A percentile compares a stretch with the other conserved stretches of the same genome.
phyloP scores from a whole-genome alignment of 2,888 invertebrate genomes.

The Micropterix aruncella region DNA sequence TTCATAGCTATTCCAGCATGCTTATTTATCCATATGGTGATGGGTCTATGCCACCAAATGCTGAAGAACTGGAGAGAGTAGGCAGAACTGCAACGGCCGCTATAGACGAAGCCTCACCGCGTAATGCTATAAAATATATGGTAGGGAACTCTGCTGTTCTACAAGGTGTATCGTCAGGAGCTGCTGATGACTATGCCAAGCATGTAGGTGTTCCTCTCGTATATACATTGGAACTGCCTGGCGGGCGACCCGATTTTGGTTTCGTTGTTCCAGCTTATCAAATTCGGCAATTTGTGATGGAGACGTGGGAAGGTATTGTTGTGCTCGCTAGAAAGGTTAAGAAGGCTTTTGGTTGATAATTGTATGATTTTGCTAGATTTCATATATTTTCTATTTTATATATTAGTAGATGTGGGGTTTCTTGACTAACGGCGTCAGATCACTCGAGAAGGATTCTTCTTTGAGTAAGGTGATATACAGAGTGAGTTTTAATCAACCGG shows the following conservation, averaged over 20 bases:
- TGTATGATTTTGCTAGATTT: no score
- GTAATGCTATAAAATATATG: slow-evolving; percentile 27
- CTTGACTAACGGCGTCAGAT: no score
- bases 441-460: no score
- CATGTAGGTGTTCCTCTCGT: slow-evolving; percentile 38
- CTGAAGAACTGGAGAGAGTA: slow-evolving; percentile 27
- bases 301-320: slow-evolving; percentile 44
- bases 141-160: slow-evolving; percentile 37
- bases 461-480: no score
- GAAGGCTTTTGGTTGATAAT: no score
- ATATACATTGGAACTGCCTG: slow-evolving; percentile 51
- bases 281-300: slow-evolving; percentile 39
- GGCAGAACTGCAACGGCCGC: slow-evolving; percentile 27
- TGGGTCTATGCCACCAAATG: slow-evolving; percentile 31
- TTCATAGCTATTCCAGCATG: slow-evolving; percentile 62
- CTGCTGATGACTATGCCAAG: slow-evolving; percentile 52
- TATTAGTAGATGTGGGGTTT: no score
- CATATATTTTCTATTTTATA: no score
- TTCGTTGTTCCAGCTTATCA: slow-evolving; percentile 40
- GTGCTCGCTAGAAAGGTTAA: slow-evolving; percentile 28
- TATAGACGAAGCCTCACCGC: slow-evolving; percentile 20
- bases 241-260: slow-evolving; percentile 29
- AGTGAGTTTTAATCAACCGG: no score
- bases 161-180: slow-evolving; percentile 40
- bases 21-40: slow-evolving; percentile 57